phyloP scores from a whole-genome alignment of 2,888 invertebrate species.

The Fissipunctia ypsillon region DNA sequence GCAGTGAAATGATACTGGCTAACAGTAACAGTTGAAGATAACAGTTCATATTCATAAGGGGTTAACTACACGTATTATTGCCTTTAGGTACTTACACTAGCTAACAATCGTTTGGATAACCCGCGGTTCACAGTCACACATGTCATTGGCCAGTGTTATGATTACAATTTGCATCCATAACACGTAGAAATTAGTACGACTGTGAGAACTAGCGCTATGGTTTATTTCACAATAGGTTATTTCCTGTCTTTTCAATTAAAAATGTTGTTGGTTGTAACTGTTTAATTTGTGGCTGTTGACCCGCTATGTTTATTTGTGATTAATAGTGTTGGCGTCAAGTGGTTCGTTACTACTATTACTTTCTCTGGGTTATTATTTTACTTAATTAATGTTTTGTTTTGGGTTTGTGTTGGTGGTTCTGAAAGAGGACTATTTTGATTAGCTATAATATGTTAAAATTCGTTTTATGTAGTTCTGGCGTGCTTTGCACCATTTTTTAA shows the following conservation, averaged over 20 bases:
- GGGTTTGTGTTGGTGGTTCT: not conserved
- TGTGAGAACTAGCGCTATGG: constrained; percentile 59
- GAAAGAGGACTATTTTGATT: not conserved
- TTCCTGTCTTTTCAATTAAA: constrained; percentile 64
- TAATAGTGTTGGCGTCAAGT: constrained; percentile 7
- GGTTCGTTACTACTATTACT: constrained; percentile 9
- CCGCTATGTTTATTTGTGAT: constrained; percentile 32
- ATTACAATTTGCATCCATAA: constrained; percentile 55
- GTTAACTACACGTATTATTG: constrained; percentile 26
- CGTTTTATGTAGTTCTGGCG: not conserved
- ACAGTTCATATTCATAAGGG: not conserved
- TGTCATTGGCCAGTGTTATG: constrained; percentile 63
- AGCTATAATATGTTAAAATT: not conserved
- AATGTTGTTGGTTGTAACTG: constrained; percentile 23
- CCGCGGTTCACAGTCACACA: constrained; percentile 37
- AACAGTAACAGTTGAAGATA: constrained; percentile 9
- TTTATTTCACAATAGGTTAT: constrained; percentile 55
- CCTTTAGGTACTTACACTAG: constrained; percentile 15
- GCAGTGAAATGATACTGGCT: not conserved
- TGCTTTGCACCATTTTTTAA: too few relatives aligned
- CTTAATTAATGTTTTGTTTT: too few relatives aligned
- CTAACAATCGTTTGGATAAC: constrained; percentile 35
- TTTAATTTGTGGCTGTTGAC: constrained; percentile 36
- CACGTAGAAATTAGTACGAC: constrained; percentile 51
- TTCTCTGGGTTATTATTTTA: constrained; percentile 10